Percentiles rank a stretch among this genome's conserved stretches.
Conservation (phyloP, 2,797 vertebrate genomes). For the Epinephelus coioides region DNA sequence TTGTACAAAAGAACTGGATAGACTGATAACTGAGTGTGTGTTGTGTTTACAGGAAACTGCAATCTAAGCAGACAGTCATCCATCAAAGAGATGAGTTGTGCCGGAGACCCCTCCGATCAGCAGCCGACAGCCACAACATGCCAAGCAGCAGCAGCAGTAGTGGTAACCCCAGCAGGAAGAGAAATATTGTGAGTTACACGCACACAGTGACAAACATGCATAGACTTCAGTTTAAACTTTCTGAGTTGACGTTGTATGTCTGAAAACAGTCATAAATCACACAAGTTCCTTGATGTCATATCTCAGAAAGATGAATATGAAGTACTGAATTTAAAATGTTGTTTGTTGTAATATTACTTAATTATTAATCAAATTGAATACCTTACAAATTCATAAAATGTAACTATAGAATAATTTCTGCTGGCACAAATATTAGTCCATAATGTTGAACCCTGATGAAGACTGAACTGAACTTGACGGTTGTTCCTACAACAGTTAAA, state of each 20-base stretch:
- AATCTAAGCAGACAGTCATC: constrained; percentile 64
- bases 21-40: background rate
- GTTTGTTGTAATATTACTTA: too few species aligned
- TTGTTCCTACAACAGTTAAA: too few species aligned
- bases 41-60: constrained; percentile 76
- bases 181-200: constrained; percentile 71
- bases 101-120: constrained; percentile 68
- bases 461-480: too few species aligned
- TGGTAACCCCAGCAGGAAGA: constrained; percentile 78
- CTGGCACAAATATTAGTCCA: too few species aligned
- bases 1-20: accelerated
- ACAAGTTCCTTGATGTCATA: too few species aligned
- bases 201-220: background rate
- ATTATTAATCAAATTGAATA: too few species aligned
- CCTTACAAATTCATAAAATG: too few species aligned
- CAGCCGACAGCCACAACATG: constrained; percentile 20
- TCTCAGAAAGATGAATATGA: too few species aligned
- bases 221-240: background rate
- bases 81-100: constrained; percentile 70
- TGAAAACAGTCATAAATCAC: too few species aligned
- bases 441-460: too few species aligned
- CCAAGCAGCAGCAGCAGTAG: constrained; percentile 33
- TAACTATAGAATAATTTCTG: too few species aligned
- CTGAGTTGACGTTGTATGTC: background rate
- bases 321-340: too few species aligned